Evolutionary conservation across 2,888 invertebrate species (phyloP).

Genomic region (Acleris literana): DNA sequence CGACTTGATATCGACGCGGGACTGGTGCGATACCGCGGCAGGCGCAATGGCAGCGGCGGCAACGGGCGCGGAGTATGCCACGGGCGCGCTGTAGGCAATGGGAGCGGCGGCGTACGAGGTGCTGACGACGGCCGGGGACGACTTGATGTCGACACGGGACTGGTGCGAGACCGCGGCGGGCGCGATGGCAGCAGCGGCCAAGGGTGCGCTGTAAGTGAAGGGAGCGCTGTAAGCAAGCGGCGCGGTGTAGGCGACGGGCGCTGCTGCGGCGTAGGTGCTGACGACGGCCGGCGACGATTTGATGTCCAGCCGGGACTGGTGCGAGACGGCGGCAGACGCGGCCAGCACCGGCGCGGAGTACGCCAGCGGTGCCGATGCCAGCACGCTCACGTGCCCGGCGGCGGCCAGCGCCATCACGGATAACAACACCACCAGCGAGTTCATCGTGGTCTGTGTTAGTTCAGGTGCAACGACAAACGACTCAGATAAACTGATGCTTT

Average conservation of each 20-base stretch:
- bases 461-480: slow-evolving; percentile 65
- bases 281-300: slow-evolving; percentile 67
- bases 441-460: slow-evolving; percentile 85
- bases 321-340: slow-evolving; percentile 61
- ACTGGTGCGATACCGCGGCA: slow-evolving; percentile 48
- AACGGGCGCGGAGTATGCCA: slow-evolving; percentile 22
- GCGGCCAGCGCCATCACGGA: slow-evolving; percentile 80
- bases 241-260: slow-evolving; percentile 51
- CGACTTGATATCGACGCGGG: slow-evolving; percentile 45
- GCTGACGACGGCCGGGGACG: background rate
- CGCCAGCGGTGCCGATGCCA: slow-evolving; percentile 50
- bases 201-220: slow-evolving; percentile 36
- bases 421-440: slow-evolving; percentile 86
- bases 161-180: slow-evolving; percentile 1
- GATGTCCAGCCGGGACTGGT: slow-evolving; percentile 68
- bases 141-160: background rate
- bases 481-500: slow-evolving; percentile 75
- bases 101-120: background rate
- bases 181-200: background rate
- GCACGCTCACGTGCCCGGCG: slow-evolving; percentile 57
- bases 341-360: slow-evolving; percentile 37
- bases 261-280: slow-evolving; percentile 53
- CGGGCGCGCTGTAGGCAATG: background rate
- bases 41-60: slow-evolving; percentile 44
- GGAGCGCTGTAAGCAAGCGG: slow-evolving; percentile 42